Evolutionary conservation across 2,888 invertebrate genomes (phyloP).

Genomic region (Orthonychiurus folsomi): DNA sequence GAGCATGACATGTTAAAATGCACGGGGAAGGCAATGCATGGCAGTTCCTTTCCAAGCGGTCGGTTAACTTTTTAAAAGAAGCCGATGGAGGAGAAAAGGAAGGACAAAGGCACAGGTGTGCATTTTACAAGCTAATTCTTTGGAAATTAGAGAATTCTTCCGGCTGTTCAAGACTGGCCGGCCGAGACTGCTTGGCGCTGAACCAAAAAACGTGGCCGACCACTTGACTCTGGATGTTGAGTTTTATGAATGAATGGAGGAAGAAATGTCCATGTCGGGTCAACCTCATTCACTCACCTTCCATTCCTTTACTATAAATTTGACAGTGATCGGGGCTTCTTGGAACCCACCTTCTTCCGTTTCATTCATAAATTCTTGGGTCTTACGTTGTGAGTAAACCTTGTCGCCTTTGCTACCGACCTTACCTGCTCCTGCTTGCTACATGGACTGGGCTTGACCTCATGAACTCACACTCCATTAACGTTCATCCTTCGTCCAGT

Average conservation of each 20-base stretch:
- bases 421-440: no score
- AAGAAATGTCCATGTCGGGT: not conserved
- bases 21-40: no score
- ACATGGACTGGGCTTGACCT: not conserved
- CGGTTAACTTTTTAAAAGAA: no score
- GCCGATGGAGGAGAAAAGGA: not conserved
- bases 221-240: no score
- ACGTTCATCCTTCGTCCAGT: not conserved
- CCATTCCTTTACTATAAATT: not conserved
- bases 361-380: constrained; percentile 31
- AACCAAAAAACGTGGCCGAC: no score
- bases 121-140: not conserved
- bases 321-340: not conserved
- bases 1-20: no score
- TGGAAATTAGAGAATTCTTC: not conserved
- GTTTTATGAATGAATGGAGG: constrained; percentile 3
- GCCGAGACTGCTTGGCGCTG: no score
- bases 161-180: not conserved
- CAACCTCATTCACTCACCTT: not conserved
- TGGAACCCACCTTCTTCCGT: constrained; percentile 35
- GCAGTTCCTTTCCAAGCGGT: no score
- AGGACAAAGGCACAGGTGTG: not conserved
- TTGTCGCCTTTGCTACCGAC: not conserved
- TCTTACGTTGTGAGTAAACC: not conserved
- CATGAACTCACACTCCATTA: not conserved